Evolutionary conservation across 2,888 invertebrate species (phyloP).

Genomic region (Mimachlamys varia): DNA sequence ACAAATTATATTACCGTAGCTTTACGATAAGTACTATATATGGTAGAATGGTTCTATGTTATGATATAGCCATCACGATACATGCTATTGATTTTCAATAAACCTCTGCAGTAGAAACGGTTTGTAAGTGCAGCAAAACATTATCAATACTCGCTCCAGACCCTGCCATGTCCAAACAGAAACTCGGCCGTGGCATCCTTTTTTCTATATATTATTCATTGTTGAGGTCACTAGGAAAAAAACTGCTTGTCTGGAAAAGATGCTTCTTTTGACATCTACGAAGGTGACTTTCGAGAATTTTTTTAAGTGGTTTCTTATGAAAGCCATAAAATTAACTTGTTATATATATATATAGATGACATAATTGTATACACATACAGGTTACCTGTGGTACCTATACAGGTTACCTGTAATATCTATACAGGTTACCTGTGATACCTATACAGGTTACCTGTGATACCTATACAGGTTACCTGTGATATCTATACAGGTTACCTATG

Average conservation of each 20-base stretch:
- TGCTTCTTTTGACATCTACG: background rate
- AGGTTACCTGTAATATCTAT: background rate
- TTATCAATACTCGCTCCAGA: background rate
- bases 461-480: too few relatives aligned
- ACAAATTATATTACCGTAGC: background rate
- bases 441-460: too few relatives aligned
- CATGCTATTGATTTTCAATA: slow-evolving; percentile 24
- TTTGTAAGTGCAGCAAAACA: slow-evolving; percentile 26
- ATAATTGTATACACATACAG: background rate
- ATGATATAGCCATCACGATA: background rate
- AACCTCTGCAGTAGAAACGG: background rate
- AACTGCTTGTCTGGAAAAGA: background rate
- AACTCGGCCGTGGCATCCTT: background rate
- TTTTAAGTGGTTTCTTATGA: background rate
- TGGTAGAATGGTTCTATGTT: background rate
- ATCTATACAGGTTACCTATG: too few relatives aligned
- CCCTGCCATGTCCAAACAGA: background rate
- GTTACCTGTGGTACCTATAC: background rate
- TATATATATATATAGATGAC: background rate
- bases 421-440: background rate
- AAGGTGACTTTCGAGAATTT: background rate
- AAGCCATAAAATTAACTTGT: background rate
- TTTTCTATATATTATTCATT: background rate
- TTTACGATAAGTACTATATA: slow-evolving; percentile 25
- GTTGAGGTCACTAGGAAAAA: background rate